Percentiles rank a stretch among this genome's conserved stretches.
Evolutionary conservation across 2,113 vertebrate species (phyloP).

Genomic region (Megaleporinus macrocephalus): DNA sequence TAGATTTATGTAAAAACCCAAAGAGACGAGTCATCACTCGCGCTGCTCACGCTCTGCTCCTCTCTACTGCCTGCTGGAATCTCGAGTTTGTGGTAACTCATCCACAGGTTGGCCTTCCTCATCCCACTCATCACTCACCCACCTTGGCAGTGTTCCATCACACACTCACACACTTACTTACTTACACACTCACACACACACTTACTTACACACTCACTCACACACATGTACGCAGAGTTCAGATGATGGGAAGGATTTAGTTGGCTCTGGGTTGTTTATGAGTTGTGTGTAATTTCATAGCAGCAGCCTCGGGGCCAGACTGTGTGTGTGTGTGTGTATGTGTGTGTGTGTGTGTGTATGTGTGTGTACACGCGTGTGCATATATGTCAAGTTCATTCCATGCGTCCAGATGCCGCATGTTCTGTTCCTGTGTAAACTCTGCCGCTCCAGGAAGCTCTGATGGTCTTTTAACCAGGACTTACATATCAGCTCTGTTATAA

Average conservation of each 20-base stretch:
- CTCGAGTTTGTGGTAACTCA: constrained; percentile 5
- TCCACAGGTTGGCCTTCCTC: constrained; percentile 10
- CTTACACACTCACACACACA: not conserved
- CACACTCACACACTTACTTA: not conserved
- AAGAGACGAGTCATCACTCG: constrained; percentile 53
- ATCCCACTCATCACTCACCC: not conserved
- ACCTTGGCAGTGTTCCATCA: constrained; percentile 5
- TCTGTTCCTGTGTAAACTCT: too few species aligned
- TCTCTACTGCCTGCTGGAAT: not conserved
- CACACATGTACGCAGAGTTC: too few species aligned
- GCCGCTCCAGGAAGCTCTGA: too few species aligned
- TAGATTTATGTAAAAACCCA: constrained; percentile 24
- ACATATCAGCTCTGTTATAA: too few species aligned
- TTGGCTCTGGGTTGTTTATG: not conserved
- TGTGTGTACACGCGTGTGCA: not conserved
- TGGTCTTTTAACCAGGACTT: too few species aligned
- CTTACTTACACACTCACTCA: not conserved
- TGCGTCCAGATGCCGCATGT: too few species aligned
- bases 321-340: not conserved
- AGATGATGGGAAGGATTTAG: not conserved
- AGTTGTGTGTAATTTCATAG: constrained; percentile 7
- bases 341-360: not conserved
- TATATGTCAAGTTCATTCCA: not conserved
- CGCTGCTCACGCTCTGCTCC: not conserved
- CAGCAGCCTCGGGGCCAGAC: not conserved